Base-by-base conservation (phyloP, 2,888 invertebrate species). In the Charanyca ferruginea region DNA sequence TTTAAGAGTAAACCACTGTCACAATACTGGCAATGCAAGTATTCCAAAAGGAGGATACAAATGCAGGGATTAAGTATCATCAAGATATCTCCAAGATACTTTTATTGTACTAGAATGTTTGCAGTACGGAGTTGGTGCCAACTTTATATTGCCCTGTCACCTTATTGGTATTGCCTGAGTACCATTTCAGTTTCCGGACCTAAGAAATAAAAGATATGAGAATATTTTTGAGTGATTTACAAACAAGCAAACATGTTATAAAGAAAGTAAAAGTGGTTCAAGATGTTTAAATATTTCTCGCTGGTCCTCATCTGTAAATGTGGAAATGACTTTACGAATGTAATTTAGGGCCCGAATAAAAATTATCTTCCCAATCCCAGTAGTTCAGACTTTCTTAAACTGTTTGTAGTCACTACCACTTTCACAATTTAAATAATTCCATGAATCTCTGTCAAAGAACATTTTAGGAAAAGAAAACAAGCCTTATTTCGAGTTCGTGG, bases 1-100 rank as follows among this genome's bases (percentile, higher is more conserved):
- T 76, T 57, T 73, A 63, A 73, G 63, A 73, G 73, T 68, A 73
- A 77, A 73, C 77, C 73, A 51, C 53, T 73, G 77, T 66, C 60
- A n/a, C n/a, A n/a, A n/a, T n/a, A n/a, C n/a, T n/a, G n/a, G 62
- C 52, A 44, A 51, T 63, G 63, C 63, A 63, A 51, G 48, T 32
- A 77, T 77, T 55, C 73, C 65, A 77, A 77, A 77, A 51, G 28
- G 68, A 68, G 48, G 47, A 73, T 53, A 38, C 53, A 38, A 63
- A 66, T 57, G 16, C 54, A 58, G 42, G 63, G 67, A 65, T 68
- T 65, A 73, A 77, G 68, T 77, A 65, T 68, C 73, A 68, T 77
- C 77, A 73, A 77, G 77, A 77, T 73, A 60, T 61, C 25, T 55
- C 49, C 41, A 63, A 68, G 49, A 62, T 45, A 73, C 73, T 77